Base-by-base conservation (phyloP, 2,113 vertebrate species). In the Podiceps cristatus region DNA sequence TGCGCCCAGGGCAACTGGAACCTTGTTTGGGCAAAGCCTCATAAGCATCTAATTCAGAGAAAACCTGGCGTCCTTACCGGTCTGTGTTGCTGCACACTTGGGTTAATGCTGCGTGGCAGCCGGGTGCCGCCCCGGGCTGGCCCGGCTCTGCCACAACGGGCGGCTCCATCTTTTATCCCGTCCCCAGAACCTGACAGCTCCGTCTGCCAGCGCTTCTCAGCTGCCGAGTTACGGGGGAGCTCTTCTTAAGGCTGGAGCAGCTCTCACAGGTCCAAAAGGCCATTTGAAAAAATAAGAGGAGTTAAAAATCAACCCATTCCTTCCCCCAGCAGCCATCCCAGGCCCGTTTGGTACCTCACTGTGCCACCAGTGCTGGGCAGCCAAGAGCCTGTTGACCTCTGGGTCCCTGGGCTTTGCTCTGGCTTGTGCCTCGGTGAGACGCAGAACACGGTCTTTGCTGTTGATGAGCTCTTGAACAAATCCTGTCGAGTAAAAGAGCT, bases 341-440 rank as follows among this genome's bases (percentile, higher is more conserved):
- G 69, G 9, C 17, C 0, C 0, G 31, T 10, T 0, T 2, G 37
- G 18, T 15, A 2, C 56, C 18, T 17, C 11, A 0, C 40, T 37
- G 72, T 8, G 50, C 29, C 40, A 9, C 27, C 15, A 13, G 5
- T 1, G 23, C 62, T n/a, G 52, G 29, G 64, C 47, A 24, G 64
- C n/a, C 22, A 5, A 22, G 13, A 19, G 40, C 47, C 20, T 15
- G 1, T 23, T 5, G 56, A 17, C 14, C 59, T 19, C 27, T 13
- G n/a, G 20, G 20, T 5, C 19, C 2, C 0, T 1, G 56, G 56
- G 72, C 22, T 72, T 58, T n/a, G 67, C 44, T 29, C 16, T 2
- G 45, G 18, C 44, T 45, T 16, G 11, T 24, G 31, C 45, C 6
- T 2, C n/a, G 62, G 80, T 60, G 9, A 9, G 73, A 20, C 15